Base-by-base conservation (phyloP, 2,113 vertebrate genomes). In the Toxostoma redivivum region DNA sequence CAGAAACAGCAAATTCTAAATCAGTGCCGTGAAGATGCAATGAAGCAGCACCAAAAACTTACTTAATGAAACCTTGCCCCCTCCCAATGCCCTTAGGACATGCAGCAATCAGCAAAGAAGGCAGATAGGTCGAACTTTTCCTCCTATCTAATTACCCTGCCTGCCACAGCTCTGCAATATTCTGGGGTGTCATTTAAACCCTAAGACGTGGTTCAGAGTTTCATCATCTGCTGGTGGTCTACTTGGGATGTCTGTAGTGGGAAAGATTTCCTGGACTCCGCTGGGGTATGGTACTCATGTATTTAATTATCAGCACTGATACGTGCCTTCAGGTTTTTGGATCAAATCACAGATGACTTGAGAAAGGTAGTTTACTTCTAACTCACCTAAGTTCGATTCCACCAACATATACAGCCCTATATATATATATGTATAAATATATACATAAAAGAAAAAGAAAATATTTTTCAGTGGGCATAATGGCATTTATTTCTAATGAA, bases 1-100 rank as follows among this genome's bases (percentile, higher is more conserved):
- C 72, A 90, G 53, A 69, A 83, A 90, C 42, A 90, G 71, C 64
- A 90, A 81, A 45, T 57, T 88, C 79, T 86, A 72, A 90, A 90
- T 58, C 57, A 90, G 28, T 16, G 9, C 30, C 80, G 15, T 57
- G 66, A 92, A 72, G 38, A 27, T 62, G 62, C 53, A 58, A 77
- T 61, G 45, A 58, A 94, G 30, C 51, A 89, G 53, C 65, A 86
- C 40, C 71, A 93, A 88, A 79, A 85, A 21, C 7, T 51, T 33
- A 10, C 9, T 35, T 88, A 73, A 86, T n/a, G 45, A 88, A 82
- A 70, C 9, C 25, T 37, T 69, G 53, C 11, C 31, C 16, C 4
- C 0, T 48, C 12, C 38, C 40, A 50, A 1, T 27, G 9, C 40
- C n/a, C 45, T 28, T 1, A 1, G 31, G 48, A 30, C 15, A 56